A percentile compares a stretch with the other conserved stretches of the same genome.
Conservation (phyloP, 2,888 invertebrate species). For the Tenthredo notha region DNA sequence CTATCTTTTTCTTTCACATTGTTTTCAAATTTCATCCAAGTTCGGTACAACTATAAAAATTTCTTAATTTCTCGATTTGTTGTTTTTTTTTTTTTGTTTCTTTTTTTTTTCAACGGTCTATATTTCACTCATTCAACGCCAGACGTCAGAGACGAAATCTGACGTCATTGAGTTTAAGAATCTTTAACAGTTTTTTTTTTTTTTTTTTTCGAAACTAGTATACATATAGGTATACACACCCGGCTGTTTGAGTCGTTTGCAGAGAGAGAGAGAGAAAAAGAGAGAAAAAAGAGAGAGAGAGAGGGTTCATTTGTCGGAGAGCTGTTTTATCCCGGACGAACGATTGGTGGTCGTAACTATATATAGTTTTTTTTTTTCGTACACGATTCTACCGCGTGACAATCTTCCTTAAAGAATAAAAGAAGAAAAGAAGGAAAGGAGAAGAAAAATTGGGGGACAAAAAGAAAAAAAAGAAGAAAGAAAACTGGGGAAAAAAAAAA, state of each 20-base stretch:
- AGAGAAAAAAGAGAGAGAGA: too few relatives aligned
- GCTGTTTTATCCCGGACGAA: not conserved
- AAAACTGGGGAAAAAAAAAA: not conserved
- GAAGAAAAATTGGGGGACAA: too few relatives aligned
- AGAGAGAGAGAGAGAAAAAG: too few relatives aligned
- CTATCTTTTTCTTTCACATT: too few relatives aligned
- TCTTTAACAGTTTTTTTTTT: not conserved
- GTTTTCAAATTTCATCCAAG: too few relatives aligned
- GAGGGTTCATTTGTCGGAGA: not conserved
- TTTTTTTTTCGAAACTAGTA: too few relatives aligned
- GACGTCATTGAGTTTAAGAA: not conserved
- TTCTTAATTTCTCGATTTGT: too few relatives aligned
- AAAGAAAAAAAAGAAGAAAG: not conserved
- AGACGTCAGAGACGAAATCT: not conserved
- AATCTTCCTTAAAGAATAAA: not conserved
- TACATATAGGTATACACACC: too few relatives aligned
- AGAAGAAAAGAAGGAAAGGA: not conserved
- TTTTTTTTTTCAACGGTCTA: not conserved
- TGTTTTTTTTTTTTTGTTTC: not conserved
- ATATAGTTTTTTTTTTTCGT: not conserved
- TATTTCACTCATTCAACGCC: not conserved
- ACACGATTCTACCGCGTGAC: not conserved
- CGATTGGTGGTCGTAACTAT: not conserved
- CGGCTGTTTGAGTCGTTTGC: too few relatives aligned
- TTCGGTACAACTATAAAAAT: too few relatives aligned